phyloP scores from a whole-genome alignment of 2,113 vertebrate species.

The Dipodomys spectabilis region DNA sequence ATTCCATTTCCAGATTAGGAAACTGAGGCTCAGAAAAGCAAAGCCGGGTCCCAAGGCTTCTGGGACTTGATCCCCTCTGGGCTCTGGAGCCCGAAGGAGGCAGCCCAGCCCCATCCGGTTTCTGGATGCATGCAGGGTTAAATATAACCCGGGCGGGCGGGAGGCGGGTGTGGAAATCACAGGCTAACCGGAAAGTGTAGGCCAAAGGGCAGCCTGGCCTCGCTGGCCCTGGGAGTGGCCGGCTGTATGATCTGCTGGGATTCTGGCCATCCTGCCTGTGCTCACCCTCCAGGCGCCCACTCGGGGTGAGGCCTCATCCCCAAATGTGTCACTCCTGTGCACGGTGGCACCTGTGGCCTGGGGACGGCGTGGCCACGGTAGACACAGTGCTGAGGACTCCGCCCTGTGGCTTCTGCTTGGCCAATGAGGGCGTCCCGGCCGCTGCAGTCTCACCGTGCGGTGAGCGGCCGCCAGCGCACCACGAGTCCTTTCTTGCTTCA shows the following conservation, averaged over 20 bases:
- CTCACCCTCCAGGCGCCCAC: neutral
- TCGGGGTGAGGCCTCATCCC: neutral
- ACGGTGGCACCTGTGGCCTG: neutral
- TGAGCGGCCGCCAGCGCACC: no score
- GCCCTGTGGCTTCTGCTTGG: fast-evolving
- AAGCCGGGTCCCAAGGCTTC: neutral
- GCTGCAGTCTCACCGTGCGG: fast-evolving
- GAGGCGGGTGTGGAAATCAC: neutral
- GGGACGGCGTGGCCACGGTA: neutral
- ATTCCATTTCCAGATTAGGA: neutral
- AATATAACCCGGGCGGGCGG: neutral
- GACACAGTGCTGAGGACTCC: neutral
- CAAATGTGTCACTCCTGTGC: fast-evolving
- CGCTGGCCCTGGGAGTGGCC: neutral
- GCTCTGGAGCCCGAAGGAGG: neutral
- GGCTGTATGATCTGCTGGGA: neutral
- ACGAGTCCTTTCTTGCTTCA: neutral
- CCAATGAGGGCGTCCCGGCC: fast-evolving
- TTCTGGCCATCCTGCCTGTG: fast-evolving
- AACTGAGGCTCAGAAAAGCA: neutral
- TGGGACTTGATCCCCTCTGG: neutral
- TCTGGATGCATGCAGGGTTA: neutral
- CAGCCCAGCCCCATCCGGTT: neutral
- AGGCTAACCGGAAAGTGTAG: neutral
- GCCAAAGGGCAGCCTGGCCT: neutral